These are phyloP conservation scores for Grantiella picta DNA, from an alignment of 2,113 vertebrate genomes.

Conservation along the genomic window DNA sequence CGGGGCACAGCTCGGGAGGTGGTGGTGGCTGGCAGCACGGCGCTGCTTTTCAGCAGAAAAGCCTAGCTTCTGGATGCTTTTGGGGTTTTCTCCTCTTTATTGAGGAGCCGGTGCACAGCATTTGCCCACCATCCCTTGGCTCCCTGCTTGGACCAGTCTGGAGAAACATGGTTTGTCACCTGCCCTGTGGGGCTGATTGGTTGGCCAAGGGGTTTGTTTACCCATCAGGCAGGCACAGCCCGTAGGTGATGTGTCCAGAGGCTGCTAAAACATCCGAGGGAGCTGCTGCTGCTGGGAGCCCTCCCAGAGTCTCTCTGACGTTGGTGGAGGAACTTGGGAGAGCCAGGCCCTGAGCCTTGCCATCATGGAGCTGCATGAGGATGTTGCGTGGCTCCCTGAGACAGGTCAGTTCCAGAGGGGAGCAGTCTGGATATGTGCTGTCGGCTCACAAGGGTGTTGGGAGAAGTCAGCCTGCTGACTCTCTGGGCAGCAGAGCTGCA, in stretches of 20 bases:
- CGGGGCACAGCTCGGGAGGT: background rate
- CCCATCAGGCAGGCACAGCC: background rate
- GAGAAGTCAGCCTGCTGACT: background rate
- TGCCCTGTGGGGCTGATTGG: background rate
- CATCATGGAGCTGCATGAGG: background rate
- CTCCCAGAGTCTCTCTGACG: background rate
- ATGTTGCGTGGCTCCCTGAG: background rate
- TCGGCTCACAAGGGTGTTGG: background rate
- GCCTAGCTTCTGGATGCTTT: background rate
- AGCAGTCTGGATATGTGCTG: background rate
- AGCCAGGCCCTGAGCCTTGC: background rate
- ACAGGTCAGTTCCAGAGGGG: background rate
- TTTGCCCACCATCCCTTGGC: background rate
- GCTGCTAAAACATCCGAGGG: background rate
- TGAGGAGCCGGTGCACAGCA: accelerated
- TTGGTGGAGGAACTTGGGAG: background rate
- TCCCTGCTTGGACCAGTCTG: background rate
- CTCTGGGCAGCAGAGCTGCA: background rate
- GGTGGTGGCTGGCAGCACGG: background rate
- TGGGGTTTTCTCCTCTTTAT: background rate
- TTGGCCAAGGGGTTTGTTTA: background rate
- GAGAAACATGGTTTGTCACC: background rate
- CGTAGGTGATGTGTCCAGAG: background rate
- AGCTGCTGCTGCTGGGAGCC: background rate
- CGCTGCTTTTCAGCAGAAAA: accelerated